phyloP scores from a whole-genome alignment of 23 tunicate species.

The Clavelina lepadiformis region DNA sequence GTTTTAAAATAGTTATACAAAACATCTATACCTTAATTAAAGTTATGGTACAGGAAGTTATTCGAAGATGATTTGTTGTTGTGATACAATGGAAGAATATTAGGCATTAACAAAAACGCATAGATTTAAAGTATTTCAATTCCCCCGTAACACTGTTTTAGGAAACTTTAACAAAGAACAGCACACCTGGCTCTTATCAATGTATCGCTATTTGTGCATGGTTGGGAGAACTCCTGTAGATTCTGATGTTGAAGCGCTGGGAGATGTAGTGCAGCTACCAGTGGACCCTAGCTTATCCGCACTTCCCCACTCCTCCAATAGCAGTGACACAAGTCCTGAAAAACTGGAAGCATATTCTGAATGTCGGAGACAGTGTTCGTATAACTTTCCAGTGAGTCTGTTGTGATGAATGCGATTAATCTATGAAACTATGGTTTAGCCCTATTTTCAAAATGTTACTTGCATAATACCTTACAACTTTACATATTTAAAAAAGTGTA shows the following conservation, averaged over 20 bases:
- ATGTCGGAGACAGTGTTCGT: constrained; percentile 57
- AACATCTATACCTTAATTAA: no score
- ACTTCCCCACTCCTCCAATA: neutral
- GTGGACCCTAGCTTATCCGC: neutral
- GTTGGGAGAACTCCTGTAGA: constrained; percentile 44
- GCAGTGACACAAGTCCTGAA: constrained; percentile 3
- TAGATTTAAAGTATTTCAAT: neutral
- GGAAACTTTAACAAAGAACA: constrained; percentile 48
- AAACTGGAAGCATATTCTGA: constrained; percentile 36
- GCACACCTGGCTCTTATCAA: constrained; percentile 45
- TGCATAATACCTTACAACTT: no score
- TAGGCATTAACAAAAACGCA: neutral
- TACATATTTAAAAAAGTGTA: no score
- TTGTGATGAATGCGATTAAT: no score
- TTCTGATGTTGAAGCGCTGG: constrained; percentile 2
- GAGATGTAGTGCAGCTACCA: constrained; percentile 8
- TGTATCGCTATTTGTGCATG: constrained; percentile 45
- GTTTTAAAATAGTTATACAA: no score
- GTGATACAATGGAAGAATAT: no score
- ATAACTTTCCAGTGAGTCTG: constrained; percentile 65
- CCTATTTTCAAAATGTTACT: no score
- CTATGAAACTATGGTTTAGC: no score
- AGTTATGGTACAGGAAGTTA: no score
- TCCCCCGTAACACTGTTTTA: no score
- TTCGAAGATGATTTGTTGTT: no score